These are phyloP conservation scores for Drosophila aldrichi DNA, from an alignment of 2,888 invertebrate species.

Conservation along the genomic window DNA sequence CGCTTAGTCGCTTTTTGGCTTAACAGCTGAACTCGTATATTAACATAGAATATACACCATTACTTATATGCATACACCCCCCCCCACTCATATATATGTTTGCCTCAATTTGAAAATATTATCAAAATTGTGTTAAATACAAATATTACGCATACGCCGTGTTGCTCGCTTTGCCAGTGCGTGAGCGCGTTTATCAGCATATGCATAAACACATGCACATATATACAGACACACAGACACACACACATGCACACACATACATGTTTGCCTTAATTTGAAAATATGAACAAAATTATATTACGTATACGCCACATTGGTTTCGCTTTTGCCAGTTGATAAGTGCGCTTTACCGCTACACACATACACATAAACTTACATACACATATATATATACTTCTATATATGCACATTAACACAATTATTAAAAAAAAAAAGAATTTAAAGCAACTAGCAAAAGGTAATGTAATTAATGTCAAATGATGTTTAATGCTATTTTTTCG, in stretches of 20 bases:
- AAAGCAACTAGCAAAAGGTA: slow-evolving; percentile 30
- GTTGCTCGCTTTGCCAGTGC: background rate
- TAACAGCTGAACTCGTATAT: too few species aligned
- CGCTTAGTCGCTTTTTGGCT: background rate
- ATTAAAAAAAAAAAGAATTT: slow-evolving; percentile 10
- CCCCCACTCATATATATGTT: background rate
- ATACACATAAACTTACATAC: background rate
- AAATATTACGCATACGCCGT: slow-evolving; percentile 29
- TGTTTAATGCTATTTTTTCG: slow-evolving; percentile 53
- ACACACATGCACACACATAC: background rate
- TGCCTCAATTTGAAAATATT: background rate
- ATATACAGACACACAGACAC: background rate
- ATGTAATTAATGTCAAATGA: slow-evolving; percentile 40
- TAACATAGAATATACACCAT: background rate
- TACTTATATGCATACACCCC: background rate
- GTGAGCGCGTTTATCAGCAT: background rate
- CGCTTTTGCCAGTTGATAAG: background rate
- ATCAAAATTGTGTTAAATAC: slow-evolving; percentile 5
- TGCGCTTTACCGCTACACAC: background rate
- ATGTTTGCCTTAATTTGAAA: background rate
- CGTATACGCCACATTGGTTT: slow-evolving; percentile 19
- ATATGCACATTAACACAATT: slow-evolving; percentile 1
- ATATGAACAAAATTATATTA: slow-evolving; percentile 8
- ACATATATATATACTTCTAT: background rate
- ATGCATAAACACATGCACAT: background rate